Evolutionary conservation across 2,113 vertebrate species (phyloP).

Genomic region (Brachirus orientalis): DNA sequence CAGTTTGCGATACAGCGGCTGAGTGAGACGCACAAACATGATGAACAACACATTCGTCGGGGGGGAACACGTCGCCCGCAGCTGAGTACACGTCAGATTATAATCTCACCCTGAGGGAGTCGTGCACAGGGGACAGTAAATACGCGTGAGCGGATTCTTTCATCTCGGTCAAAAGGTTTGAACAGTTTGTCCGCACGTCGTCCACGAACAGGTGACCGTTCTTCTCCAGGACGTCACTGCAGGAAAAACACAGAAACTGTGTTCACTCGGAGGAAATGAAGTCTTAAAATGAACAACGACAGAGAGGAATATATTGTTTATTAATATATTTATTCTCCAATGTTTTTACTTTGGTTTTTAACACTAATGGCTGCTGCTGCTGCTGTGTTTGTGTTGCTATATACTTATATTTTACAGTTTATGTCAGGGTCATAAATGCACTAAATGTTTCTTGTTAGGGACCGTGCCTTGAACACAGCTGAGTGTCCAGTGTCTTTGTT

Average conservation of each 20-base stretch:
- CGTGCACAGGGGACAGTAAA: constrained; percentile 80
- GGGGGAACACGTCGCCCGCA: neutral
- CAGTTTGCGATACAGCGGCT: constrained; percentile 82
- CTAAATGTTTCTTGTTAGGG: no score
- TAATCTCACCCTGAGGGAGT: constrained; percentile 81
- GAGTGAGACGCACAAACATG: neutral
- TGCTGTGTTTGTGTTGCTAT: no score
- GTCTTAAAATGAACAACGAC: no score
- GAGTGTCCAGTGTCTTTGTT: no score
- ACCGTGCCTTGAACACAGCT: no score
- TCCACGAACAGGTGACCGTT: constrained; percentile 50
- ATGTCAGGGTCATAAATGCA: no score
- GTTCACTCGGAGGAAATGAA: neutral
- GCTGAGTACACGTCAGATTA: neutral
- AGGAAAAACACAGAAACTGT: neutral
- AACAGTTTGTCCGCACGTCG: constrained; percentile 11
- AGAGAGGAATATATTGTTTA: no score
- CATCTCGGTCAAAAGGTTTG: constrained; percentile 75
- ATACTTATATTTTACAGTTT: no score
- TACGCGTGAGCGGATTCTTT: constrained; percentile 64
- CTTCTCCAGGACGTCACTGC: constrained; percentile 75
- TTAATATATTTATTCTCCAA: no score
- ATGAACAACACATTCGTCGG: neutral
- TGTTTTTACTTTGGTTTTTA: no score
- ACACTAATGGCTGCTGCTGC: no score